Evolutionary conservation across 2,888 invertebrate genomes (phyloP).

Genomic region (Autographa gamma): DNA sequence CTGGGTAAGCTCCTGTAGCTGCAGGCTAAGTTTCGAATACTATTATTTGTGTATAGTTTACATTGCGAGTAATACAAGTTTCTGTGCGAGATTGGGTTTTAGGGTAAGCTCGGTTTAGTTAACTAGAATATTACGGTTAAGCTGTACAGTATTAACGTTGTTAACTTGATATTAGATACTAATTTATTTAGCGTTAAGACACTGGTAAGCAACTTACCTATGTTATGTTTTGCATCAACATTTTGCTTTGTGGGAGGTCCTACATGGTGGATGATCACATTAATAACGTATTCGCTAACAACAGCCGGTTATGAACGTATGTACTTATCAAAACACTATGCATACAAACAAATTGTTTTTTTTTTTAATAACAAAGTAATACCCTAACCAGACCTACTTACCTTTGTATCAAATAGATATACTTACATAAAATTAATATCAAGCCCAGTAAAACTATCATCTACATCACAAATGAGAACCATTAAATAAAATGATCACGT

Average conservation of each 20-base stretch:
- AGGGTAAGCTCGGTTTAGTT: neutral
- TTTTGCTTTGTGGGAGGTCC: too few species aligned
- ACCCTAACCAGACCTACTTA: too few species aligned
- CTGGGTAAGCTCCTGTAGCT: conserved; percentile 21
- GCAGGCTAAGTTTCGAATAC: conserved; percentile 25
- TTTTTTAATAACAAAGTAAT: too few species aligned
- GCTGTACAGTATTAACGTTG: neutral
- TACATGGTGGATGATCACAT: too few species aligned
- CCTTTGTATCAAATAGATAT: too few species aligned
- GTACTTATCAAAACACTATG: too few species aligned
- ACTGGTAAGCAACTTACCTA: too few species aligned
- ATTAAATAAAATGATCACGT: conserved; percentile 50
- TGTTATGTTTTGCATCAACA: too few species aligned
- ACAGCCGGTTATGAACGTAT: too few species aligned
- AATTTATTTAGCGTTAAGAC: neutral
- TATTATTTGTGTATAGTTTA: conserved; percentile 27
- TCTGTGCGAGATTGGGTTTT: neutral
- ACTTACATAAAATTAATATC: neutral
- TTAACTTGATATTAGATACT: neutral
- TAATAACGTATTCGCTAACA: too few species aligned
- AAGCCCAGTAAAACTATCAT: conserved; percentile 21
- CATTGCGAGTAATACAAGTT: conserved; percentile 7
- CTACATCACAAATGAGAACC: conserved; percentile 33
- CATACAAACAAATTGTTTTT: too few species aligned
- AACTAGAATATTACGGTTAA: neutral